Percentiles rank a stretch among this genome's conserved stretches.
Evolutionary conservation across 1,140 invertebrate genomes (phyloP).

Genomic region (Glossosoma conforme): DNA sequence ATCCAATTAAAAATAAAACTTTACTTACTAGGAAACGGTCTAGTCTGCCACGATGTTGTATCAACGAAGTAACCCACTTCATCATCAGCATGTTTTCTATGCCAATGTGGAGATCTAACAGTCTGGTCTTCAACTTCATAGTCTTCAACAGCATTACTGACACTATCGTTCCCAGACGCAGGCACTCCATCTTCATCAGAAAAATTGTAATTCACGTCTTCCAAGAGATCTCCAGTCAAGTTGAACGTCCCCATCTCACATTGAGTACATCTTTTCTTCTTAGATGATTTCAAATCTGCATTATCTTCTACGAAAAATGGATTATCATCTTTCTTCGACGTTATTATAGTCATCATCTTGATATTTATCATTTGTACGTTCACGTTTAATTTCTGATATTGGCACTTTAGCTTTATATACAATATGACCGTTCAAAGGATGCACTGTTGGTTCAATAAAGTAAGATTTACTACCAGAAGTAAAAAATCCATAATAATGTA

Average conservation of each 20-base stretch:
- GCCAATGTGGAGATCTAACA: constrained; percentile 16
- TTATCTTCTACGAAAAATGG: constrained; percentile 7
- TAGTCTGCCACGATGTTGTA: constrained; percentile 41
- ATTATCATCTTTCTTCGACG: constrained; percentile 1
- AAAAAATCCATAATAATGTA: constrained; percentile 42
- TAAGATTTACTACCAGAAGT: constrained; percentile 34
- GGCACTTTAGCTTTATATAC: constrained; percentile 29
- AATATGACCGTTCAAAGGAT: constrained; percentile 32
- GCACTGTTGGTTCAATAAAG: constrained; percentile 40
- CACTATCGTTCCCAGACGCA: too few species aligned
- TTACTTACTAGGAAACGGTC: constrained; percentile 35
- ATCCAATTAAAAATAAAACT: background rate
- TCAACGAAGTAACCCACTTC: constrained; percentile 48
- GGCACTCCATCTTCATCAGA: constrained; percentile 11
- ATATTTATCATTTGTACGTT: background rate
- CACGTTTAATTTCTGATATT: constrained; percentile 1
- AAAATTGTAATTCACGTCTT: constrained; percentile 24
- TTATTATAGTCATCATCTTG: constrained; percentile 4
- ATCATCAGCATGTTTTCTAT: constrained; percentile 33
- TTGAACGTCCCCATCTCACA: constrained; percentile 37
- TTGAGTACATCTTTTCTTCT: constrained; percentile 26
- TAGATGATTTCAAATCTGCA: background rate
- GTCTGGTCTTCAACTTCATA: too few species aligned
- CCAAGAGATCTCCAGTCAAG: constrained; percentile 45
- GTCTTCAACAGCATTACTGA: too few species aligned